Evolutionary conservation across 2,797 vertebrate genomes (phyloP), one percentile per base, ranked within the genome.

Genomic region (Onychomys torridus): DNA sequence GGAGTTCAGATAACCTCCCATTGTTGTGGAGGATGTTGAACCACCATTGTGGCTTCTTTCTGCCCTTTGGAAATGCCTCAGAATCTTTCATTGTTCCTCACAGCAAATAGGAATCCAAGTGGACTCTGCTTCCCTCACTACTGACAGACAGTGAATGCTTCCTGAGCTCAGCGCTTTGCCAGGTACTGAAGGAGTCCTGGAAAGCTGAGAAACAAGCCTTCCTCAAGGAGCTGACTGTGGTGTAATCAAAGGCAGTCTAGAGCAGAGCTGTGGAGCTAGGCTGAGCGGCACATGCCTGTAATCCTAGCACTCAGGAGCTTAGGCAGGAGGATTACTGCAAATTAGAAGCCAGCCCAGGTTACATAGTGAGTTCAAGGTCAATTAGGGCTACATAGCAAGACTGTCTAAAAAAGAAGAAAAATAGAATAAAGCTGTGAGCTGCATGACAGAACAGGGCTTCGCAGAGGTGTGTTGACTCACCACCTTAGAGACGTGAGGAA

Each of bases 41-140:
- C 40, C 29, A 37, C 61, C 40, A 25, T 2, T 79, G 32, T 83
- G 37, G 19, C 46, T 21, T 89, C 82, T 89, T 84, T 32, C 76
- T 87, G 67, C 34, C 69, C 17, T 82, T 96, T 95, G 73, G 91
- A 76, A 82, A 78, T 91, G 78, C 89, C 63, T 90, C n/a, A 94
- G 61, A 55, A 91, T 91, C 83, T 95, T 37, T 23, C 29, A 61
- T 81, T 96, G 59, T 96, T 96, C 76, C 67, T 90, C 32, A 43
- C 11, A 95, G 67, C 78, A 87, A 81, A 77, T 43, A 96, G 81
- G 87, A 96, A 90, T 55, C 57, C 2, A 63, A 90, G 57, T 91
- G 69, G 49, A 55, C 32, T 81, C 81, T 27, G 14, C 88, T 96
- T 95, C 1, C 55, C n/a, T 91, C 55, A 91, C 61, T 82, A 37